Percentiles rank a stretch among this genome's conserved stretches.
phyloP scores from a whole-genome alignment of 2,797 vertebrate genomes.

The Setipinna tenuifilis region DNA sequence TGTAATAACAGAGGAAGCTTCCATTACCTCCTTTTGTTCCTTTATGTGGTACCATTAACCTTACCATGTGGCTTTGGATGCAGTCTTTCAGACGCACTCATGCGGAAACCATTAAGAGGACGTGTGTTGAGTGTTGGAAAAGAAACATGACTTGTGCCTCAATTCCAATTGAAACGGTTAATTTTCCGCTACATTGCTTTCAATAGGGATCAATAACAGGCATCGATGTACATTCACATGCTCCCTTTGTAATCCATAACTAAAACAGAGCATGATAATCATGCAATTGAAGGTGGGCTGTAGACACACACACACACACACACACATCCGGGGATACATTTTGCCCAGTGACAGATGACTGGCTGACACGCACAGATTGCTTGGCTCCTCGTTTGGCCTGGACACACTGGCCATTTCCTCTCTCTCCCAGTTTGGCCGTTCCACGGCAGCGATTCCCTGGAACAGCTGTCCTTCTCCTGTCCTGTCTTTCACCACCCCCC shows the following conservation, averaged over 20 bases:
- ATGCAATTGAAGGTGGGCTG: no score
- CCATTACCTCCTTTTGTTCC: background rate
- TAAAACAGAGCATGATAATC: no score
- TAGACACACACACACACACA: no score
- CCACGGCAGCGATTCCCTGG: background rate
- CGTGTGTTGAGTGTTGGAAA: background rate
- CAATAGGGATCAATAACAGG: conserved; percentile 11
- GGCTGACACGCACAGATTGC: background rate
- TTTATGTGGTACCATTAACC: background rate
- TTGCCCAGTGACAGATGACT: conserved; percentile 10
- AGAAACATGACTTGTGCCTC: conserved; percentile 4
- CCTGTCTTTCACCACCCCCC: conserved; percentile 35
- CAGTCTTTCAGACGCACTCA: background rate
- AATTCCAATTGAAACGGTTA: conserved; percentile 13
- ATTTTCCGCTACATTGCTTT: conserved; percentile 9
- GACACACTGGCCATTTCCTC: background rate
- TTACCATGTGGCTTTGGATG: background rate
- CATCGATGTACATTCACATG: background rate
- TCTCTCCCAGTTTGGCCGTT: background rate
- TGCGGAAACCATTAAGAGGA: background rate
- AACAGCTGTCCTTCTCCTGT: conserved; percentile 23
- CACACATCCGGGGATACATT: background rate
- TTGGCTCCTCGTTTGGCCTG: background rate
- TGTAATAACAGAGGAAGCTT: background rate
- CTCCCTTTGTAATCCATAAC: no score